These are phyloP conservation scores for Stigmatopora nigra DNA, from an alignment of 2,113 vertebrate species.

Conservation along the genomic window DNA sequence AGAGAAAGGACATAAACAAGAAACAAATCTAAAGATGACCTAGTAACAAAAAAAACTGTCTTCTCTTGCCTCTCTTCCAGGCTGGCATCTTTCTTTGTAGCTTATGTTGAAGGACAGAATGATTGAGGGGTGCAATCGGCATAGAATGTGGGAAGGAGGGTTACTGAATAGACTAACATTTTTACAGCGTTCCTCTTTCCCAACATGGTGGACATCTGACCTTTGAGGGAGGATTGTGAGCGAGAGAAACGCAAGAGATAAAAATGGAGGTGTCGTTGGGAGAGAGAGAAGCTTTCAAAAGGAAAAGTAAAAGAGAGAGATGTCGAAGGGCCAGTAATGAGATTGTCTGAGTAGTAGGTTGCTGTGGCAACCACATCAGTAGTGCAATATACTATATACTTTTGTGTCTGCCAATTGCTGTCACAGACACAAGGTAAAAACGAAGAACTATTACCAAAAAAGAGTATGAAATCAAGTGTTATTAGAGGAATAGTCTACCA, in stretches of 20 bases:
- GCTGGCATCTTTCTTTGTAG: constrained; percentile 59
- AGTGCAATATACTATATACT: constrained; percentile 64
- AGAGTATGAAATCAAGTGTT: constrained; percentile 34
- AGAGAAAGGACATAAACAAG: constrained; percentile 58
- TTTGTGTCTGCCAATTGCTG: constrained; percentile 64
- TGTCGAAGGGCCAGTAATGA: constrained; percentile 70
- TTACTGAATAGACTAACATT: constrained; percentile 85
- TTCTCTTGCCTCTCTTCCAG: constrained; percentile 52
- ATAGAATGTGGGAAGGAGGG: constrained; percentile 51
- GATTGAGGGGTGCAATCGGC: constrained; percentile 81
- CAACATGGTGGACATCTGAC: constrained; percentile 94
- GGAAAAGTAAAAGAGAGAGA: constrained; percentile 69
- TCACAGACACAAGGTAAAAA: constrained; percentile 61
- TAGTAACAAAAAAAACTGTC: constrained; percentile 62
- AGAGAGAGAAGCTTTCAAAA: constrained; percentile 59
- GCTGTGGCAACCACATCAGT: constrained; percentile 61
- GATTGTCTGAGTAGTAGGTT: constrained; percentile 67
- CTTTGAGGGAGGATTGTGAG: constrained; percentile 78
- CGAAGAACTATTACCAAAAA: constrained; percentile 31
- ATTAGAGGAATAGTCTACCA: constrained; percentile 21
- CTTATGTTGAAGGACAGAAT: constrained; percentile 78
- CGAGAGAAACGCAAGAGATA: constrained; percentile 54
- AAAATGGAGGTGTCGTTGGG: constrained; percentile 51
- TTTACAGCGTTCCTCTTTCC: constrained; percentile 80
- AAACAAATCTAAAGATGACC: constrained; percentile 64